A percentile compares a stretch with the other conserved stretches of the same genome.
Conservation (phyloP, 2,113 vertebrate genomes). For the Scytalopus superciliaris region DNA sequence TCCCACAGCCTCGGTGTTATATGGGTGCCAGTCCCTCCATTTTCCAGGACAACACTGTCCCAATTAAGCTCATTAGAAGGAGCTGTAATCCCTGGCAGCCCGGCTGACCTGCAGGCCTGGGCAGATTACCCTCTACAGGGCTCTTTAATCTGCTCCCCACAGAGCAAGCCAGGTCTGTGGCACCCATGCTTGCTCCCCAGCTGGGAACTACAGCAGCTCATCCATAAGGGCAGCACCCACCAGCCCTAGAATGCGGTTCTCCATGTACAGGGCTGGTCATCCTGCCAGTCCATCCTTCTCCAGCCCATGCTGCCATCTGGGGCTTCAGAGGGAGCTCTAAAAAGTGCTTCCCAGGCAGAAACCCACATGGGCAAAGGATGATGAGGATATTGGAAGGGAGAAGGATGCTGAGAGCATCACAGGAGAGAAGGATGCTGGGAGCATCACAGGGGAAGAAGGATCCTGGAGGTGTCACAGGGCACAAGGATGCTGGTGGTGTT, state of each 20-base stretch:
- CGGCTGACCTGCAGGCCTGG: background rate
- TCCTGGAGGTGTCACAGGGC: background rate
- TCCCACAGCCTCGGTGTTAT: rapidly evolving
- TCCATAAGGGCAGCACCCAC: background rate
- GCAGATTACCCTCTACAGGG: constrained; percentile 48
- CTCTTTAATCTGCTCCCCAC: constrained; percentile 47
- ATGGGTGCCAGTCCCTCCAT: background rate
- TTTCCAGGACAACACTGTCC: constrained; percentile 58
- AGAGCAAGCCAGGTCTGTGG: background rate
- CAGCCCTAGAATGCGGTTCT: background rate
- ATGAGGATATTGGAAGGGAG: background rate
- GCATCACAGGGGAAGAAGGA: background rate
- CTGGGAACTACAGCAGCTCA: background rate
- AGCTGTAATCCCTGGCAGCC: constrained; percentile 53
- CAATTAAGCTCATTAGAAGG: constrained; percentile 67
- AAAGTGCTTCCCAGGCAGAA: background rate
- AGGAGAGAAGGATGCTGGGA: background rate
- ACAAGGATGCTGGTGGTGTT: background rate
- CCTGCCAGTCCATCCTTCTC: background rate
- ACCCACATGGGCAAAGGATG: rapidly evolving
- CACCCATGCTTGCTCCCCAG: background rate
- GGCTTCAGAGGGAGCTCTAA: background rate
- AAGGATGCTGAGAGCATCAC: background rate
- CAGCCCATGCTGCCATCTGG: rapidly evolving
- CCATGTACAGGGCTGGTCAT: background rate